Conservation (phyloP, 2,797 vertebrate genomes). For the Synaphobranchus kaupii region DNA sequence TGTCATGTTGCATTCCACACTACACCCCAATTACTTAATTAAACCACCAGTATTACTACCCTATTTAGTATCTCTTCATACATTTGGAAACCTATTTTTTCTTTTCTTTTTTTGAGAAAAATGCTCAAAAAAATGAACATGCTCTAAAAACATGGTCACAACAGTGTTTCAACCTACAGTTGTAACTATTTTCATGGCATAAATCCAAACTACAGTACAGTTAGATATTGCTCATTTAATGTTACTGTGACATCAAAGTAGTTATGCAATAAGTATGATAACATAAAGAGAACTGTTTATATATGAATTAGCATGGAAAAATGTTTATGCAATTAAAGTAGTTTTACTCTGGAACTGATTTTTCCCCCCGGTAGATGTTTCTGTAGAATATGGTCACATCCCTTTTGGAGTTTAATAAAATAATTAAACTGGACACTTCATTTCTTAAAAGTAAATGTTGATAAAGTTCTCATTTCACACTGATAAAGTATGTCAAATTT, state of each 20-base stretch:
- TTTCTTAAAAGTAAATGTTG: constrained; percentile 26
- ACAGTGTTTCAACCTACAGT: no score
- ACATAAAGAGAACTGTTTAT: background rate
- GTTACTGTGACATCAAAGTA: background rate
- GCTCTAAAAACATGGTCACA: background rate
- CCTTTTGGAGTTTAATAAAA: constrained; percentile 29
- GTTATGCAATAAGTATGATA: background rate
- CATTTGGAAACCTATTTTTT: background rate
- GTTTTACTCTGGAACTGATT: background rate
- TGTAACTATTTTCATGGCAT: no score
- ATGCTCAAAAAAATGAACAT: background rate
- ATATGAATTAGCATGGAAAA: background rate
- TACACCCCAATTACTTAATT: no score
- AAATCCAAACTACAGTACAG: background rate
- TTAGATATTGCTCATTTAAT: background rate
- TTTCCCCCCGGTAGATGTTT: background rate
- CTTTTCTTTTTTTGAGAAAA: no score
- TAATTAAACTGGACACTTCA: constrained; percentile 40
- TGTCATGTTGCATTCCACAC: no score
- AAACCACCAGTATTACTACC: no score
- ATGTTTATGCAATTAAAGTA: background rate
- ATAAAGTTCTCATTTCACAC: constrained; percentile 35
- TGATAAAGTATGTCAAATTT: constrained; percentile 36
- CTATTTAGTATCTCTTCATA: no score
- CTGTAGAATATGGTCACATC: constrained; percentile 26